Base-by-base conservation (phyloP, 2,797 vertebrate species). In the Chelmon rostratus region DNA sequence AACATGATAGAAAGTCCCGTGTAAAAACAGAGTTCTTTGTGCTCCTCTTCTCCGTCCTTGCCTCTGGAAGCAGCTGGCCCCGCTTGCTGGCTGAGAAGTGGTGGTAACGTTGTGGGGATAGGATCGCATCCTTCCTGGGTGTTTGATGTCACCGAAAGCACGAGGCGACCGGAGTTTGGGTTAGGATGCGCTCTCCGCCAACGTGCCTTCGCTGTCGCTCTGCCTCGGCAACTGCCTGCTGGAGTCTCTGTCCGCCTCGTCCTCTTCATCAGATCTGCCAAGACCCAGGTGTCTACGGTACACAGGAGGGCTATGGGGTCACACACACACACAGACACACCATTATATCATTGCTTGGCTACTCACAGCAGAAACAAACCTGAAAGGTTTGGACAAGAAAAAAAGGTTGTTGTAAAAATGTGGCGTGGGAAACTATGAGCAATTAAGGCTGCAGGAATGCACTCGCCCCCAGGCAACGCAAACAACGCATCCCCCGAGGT, bases 191-290 rank as follows among this genome's bases (percentile, higher is more conserved):
- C 92, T 95, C 89, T 96, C 96, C 1, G 92, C 89, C 40, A 91
- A 88, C 84, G 91, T 94, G 93, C 93, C 90, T 63, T 97, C 96
- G 3, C 89, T 86, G 91, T 96, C 94, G 62, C 95, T 95, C 91
- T 96, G 95, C 62, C 93, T 95, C 91, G 91, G 89, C 70, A 84
- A 92, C 88, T 82, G 89, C 82, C 72, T 77, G 84, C 78, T 76
- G 75, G 81, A 81, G 53, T 83, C 86, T 81, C 81, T 85, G 69
- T 93, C 88, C 79, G 59, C 81, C 73, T 92, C 89, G 44, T 95
- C 95, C 59, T 95, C 94, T 88, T 97, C 97, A 82, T 97, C 96
- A 68, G 95, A 96, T 86, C 90, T 94, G 93, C 96, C 93, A 18
- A 87, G 89, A 88, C 93, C 58, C 31, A 94, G 93, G 84, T 94